Evolutionary conservation across 2,113 vertebrate species (phyloP).

Genomic region (Cathartes aura): DNA sequence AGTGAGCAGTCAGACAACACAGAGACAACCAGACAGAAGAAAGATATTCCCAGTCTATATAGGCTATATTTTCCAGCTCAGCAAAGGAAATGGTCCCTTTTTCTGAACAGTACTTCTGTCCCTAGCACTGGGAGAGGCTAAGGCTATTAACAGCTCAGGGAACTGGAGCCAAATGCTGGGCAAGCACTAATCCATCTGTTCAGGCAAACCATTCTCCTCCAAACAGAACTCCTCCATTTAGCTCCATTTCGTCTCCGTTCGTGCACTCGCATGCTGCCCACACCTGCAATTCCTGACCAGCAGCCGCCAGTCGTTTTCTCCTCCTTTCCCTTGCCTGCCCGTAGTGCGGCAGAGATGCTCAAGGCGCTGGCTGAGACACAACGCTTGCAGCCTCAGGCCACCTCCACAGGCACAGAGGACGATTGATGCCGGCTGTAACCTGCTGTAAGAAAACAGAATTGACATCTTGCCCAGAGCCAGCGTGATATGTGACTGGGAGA

Average conservation of each 20-base stretch:
- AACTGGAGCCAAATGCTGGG: accelerated
- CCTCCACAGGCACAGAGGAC: not conserved
- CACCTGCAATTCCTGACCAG: not conserved
- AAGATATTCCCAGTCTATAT: not conserved
- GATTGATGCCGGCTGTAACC: not conserved
- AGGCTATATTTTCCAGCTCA: not conserved
- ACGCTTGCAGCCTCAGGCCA: not conserved
- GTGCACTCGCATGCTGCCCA: accelerated
- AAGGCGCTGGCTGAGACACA: not conserved
- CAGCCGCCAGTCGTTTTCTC: not conserved
- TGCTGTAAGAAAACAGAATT: not conserved
- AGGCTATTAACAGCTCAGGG: not conserved
- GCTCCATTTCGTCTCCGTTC: accelerated
- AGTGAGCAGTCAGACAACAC: not conserved
- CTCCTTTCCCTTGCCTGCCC: not conserved
- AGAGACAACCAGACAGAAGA: not conserved
- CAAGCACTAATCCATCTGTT: not conserved
- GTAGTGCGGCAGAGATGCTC: not conserved
- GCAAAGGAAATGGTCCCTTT: not conserved
- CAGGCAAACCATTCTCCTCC: not conserved
- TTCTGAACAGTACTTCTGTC: not conserved
- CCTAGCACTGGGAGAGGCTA: not conserved
- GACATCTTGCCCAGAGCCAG: not conserved
- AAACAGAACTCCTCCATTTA: not conserved
- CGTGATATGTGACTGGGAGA: not conserved